Conservation (phyloP, 2,113 vertebrate genomes). For the Percina caprodes region DNA sequence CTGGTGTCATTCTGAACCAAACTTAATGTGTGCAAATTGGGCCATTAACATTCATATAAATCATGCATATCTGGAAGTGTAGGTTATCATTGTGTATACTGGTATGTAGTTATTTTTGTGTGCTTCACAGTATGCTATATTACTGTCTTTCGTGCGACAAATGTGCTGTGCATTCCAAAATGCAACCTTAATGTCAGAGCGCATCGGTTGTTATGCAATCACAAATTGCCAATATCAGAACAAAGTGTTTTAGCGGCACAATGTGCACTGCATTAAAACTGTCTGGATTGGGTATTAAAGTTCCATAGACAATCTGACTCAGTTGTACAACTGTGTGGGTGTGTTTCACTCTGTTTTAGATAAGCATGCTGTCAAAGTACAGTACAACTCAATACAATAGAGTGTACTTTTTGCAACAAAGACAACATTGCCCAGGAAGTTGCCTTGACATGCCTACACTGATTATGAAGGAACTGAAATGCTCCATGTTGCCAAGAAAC, state of each 20-base stretch:
- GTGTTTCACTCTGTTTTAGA: not conserved
- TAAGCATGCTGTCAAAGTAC: slow-evolving; percentile 1
- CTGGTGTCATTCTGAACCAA: too few species aligned
- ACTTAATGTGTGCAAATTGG: not conserved
- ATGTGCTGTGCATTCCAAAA: not conserved
- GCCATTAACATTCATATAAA: not conserved
- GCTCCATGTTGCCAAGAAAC: slow-evolving; percentile 18
- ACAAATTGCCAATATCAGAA: slow-evolving; percentile 10
- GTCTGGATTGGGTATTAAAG: slow-evolving; percentile 20
- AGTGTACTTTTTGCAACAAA: slow-evolving; percentile 2
- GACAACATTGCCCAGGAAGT: slow-evolving; percentile 26
- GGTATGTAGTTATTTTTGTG: not conserved
- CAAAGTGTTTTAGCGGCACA: not conserved
- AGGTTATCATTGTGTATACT: not conserved
- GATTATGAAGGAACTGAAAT: not conserved
- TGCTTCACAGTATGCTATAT: not conserved
- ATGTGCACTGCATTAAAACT: slow-evolving; percentile 27
- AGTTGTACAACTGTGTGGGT: not conserved
- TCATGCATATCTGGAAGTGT: not conserved
- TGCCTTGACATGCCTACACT: slow-evolving; percentile 1
- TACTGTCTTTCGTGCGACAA: not conserved
- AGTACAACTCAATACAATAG: not conserved
- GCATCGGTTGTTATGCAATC: not conserved
- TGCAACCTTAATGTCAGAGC: not conserved
- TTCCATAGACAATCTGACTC: not conserved